Conservation (phyloP, 2,888 invertebrate species). For the Parthenolecanium corni region DNA sequence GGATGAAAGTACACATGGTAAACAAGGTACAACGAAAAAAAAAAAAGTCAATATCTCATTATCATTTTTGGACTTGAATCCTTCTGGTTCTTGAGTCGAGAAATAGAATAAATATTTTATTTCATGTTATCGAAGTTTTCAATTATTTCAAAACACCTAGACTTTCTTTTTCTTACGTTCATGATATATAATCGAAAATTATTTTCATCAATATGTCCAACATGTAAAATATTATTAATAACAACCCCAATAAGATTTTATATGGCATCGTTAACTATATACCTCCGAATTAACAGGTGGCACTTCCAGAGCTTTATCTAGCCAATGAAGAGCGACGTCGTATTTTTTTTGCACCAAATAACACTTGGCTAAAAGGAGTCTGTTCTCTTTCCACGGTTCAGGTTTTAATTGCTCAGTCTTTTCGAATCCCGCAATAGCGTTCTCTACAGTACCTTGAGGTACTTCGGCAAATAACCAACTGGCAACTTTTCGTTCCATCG, state of each 20-base stretch:
- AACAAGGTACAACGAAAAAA: no score
- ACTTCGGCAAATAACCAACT: conserved; percentile 51
- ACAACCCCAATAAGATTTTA: no score
- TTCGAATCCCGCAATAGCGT: conserved; percentile 48
- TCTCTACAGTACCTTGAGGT: conserved; percentile 50
- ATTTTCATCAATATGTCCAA: no score
- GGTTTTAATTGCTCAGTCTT: conserved; percentile 45
- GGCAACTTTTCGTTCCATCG: conserved; percentile 56
- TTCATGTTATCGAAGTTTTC: no score
- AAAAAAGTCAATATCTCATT: no score
- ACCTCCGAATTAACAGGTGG: conserved; percentile 33
- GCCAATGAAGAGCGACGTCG: conserved; percentile 43
- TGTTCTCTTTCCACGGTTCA: conserved; percentile 49
- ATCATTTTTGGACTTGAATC: neutral
- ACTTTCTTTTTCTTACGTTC: no score
- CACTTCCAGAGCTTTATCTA: conserved; percentile 37
- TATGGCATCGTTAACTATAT: neutral
- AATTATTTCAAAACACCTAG: no score
- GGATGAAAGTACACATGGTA: no score
- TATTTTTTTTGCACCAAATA: conserved; percentile 44
- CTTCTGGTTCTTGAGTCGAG: no score
- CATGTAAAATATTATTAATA: no score
- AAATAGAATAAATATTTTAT: no score
- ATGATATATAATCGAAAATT: no score
- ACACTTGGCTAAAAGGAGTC: conserved; percentile 47